A percentile compares a stretch with the other conserved stretches of the same genome.
Evolutionary conservation across 1,140 invertebrate species (phyloP).

Genomic region (Aphidius gifuensis): DNA sequence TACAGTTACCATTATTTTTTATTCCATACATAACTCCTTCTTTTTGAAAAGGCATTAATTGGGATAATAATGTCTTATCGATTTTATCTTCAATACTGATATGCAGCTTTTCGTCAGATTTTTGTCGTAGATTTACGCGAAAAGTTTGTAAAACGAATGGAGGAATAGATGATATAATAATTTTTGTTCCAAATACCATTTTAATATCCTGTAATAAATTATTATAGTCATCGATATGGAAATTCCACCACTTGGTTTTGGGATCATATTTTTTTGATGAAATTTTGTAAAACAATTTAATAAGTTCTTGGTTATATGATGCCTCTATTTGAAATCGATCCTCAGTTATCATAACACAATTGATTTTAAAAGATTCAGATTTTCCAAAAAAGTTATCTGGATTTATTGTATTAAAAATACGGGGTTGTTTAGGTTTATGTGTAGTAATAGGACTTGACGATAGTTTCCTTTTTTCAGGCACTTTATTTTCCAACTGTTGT

Average conservation of each 20-base stretch:
- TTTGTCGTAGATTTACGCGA: conserved; percentile 35
- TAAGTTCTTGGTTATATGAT: conserved; percentile 63
- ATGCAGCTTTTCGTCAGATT: conserved; percentile 44
- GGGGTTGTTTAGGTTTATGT: conserved; percentile 39
- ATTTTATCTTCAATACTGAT: conserved; percentile 58
- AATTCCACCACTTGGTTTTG: conserved; percentile 68
- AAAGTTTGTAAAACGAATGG: conserved; percentile 61
- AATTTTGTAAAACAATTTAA: conserved; percentile 61
- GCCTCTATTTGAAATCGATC: conserved; percentile 69
- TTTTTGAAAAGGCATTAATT: conserved; percentile 78
- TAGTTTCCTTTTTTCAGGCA: not conserved
- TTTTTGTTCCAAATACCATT: conserved; percentile 54
- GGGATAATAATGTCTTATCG: conserved; percentile 59
- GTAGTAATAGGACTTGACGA: not conserved
- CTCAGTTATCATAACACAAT: conserved; percentile 57
- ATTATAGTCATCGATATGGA: conserved; percentile 70
- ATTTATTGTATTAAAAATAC: conserved; percentile 33
- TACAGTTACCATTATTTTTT: conserved; percentile 66
- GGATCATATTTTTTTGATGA: conserved; percentile 46
- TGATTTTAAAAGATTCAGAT: conserved; percentile 47
- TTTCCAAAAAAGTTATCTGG: conserved; percentile 38
- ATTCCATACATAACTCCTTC: conserved; percentile 78
- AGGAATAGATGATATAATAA: conserved; percentile 64
- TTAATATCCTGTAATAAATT: conserved; percentile 61
- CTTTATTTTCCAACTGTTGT: conserved; percentile 6